Base-by-base conservation (phyloP, 1,140 invertebrate species). In the Lerema accius region DNA sequence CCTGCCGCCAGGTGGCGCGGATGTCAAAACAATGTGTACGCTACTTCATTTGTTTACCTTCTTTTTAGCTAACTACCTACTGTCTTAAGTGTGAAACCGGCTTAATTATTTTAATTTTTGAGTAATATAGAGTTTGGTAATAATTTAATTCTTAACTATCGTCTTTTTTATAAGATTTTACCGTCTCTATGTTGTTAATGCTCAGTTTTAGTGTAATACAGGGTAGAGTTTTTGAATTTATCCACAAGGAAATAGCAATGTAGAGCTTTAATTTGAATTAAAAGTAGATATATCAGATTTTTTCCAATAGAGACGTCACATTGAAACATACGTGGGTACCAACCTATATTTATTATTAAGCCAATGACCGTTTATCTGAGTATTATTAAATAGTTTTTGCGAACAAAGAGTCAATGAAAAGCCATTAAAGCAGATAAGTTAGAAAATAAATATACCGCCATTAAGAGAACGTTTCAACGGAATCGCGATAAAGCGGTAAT, bases 21-120 rank as follows among this genome's bases (percentile, higher is more conserved):
- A 67, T 75, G 72, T 74, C 80, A 85, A 90, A 90, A 86, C 84
- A 87, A 87, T 90, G 79, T 84, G 87, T 90, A 82, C 76, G 86
- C 65, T 14, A 37, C 42, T 56, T 43, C 55, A 48, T 69, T 73
- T 80, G 74, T 86, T 86, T 82, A 77, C 68, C 49, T 69, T 58
- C 55, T 61, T 69, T 50, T 62, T 43, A 43, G 53, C 39, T 23
- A 13, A 53, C 16, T 42, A 17, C 28, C 51, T 42, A 23, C 2
- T 56, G 51, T 28, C 49, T 43, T 17, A 19, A 39, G 7, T 23
- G 37, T 16, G 28, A 6, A 32, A 9, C 28, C 28, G 7, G 9
- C 28, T 7, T 42, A 15, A 14, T 3, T 15, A 23, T 23, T 26
- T 51, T 51, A 39, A 56, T 45, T 56, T 56, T 15, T n/a, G n/a